Conservation (phyloP, 2,888 invertebrate species). For the Antheraea assamensis region DNA sequence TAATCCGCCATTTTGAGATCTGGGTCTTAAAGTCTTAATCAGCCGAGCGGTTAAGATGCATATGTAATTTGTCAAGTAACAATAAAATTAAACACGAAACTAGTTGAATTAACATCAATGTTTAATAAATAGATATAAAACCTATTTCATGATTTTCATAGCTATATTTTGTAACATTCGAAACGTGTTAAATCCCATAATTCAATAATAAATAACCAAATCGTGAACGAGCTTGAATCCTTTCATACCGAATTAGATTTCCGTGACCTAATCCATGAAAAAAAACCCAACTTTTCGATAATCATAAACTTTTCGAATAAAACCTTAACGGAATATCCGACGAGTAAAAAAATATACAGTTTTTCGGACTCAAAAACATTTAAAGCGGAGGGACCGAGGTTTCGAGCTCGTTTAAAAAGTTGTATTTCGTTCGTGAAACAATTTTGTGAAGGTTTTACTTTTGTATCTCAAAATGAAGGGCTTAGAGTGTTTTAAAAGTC, state of each 20-base stretch:
- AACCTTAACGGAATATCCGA: conserved; percentile 34
- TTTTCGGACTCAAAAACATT: conserved; percentile 15
- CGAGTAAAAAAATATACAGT: background rate
- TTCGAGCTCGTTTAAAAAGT: conserved; percentile 19
- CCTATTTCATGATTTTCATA: background rate
- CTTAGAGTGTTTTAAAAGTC: conserved; percentile 56
- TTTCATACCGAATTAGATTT: conserved; percentile 42
- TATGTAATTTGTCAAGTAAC: too few relatives aligned
- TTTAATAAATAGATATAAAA: too few relatives aligned
- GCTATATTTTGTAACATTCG: background rate
- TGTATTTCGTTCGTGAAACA: conserved; percentile 31
- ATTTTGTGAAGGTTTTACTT: conserved; percentile 31
- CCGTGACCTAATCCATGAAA: conserved; percentile 46
- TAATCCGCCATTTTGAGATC: too few relatives aligned
- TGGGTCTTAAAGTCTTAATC: too few relatives aligned
- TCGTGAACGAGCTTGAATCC: conserved; percentile 20
- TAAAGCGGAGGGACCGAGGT: conserved; percentile 15
- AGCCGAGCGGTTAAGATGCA: too few relatives aligned
- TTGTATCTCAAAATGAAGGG: conserved; percentile 34
- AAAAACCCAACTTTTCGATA: conserved; percentile 50
- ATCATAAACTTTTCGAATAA: conserved; percentile 54
- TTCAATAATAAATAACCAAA: background rate
- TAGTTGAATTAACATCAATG: too few relatives aligned
- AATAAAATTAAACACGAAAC: too few relatives aligned
- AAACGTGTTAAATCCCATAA: background rate